Evolutionary conservation across 92 coral and sea anemone genomes (phyloP).

Genomic region (Pocillopora meandrina): DNA sequence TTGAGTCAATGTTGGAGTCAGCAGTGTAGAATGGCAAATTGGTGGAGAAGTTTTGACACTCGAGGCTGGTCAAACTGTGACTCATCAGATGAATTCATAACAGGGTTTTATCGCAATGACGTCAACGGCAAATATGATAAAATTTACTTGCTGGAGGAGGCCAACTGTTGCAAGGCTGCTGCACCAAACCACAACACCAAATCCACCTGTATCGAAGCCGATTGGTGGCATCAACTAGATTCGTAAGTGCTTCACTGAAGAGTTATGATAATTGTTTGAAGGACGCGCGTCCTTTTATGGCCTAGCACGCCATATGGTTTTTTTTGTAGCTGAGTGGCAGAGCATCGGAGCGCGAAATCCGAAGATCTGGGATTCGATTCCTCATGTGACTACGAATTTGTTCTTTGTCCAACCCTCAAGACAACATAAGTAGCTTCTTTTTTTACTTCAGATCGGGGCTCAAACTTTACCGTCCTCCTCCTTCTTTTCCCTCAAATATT

Average conservation of each 20-base stretch:
- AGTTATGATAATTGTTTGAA: neutral
- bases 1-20: slow-evolving; percentile 5
- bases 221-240: slow-evolving; percentile 16
- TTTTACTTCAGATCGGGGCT: too few species aligned
- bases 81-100: slow-evolving; percentile 6
- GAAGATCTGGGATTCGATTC: too few species aligned
- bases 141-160: slow-evolving; percentile 19
- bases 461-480: too few species aligned
- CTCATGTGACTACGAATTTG: too few species aligned
- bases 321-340: too few species aligned
- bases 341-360: too few species aligned
- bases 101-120: slow-evolving; percentile 10
- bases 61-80: slow-evolving; percentile 14
- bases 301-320: too few species aligned
- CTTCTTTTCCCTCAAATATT: too few species aligned
- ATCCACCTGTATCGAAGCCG: neutral
- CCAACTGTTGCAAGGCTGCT: slow-evolving; percentile 9
- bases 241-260: neutral
- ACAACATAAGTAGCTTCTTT: too few species aligned
- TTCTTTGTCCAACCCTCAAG: too few species aligned
- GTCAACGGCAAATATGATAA: neutral
- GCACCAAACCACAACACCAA: neutral
- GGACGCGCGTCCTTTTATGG: too few species aligned
- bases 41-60: slow-evolving; percentile 17
- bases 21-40: slow-evolving; percentile 28